These are phyloP conservation scores for Brachystomella parvula DNA, from an alignment of 1,140 invertebrate genomes.

Conservation along the genomic window DNA sequence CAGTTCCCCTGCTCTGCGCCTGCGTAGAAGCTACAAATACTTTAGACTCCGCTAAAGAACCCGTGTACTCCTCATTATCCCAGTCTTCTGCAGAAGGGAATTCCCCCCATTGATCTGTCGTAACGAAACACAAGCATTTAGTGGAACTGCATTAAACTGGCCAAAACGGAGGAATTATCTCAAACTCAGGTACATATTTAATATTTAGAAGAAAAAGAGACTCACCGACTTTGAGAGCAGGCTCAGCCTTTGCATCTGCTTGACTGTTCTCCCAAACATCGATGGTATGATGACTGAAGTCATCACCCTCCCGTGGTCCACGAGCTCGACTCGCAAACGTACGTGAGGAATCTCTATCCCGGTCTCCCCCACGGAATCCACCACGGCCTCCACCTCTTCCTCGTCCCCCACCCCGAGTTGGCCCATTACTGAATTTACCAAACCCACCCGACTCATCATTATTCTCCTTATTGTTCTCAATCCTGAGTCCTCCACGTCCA, in stretches of 20 bases:
- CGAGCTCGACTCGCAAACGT: constrained; percentile 35
- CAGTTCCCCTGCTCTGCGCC: too few relatives aligned
- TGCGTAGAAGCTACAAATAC: constrained; percentile 69
- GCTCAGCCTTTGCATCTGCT: constrained; percentile 25
- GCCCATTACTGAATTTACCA: constrained; percentile 42
- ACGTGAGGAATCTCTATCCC: constrained; percentile 22
- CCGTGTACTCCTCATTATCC: constrained; percentile 91
- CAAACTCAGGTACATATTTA: not conserved
- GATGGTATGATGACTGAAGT: constrained; percentile 28
- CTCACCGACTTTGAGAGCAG: constrained; percentile 37
- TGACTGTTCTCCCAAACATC: constrained; percentile 40
- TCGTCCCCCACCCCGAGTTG: constrained; percentile 44
- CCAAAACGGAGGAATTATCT: not conserved
- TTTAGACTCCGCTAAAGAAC: constrained; percentile 86
- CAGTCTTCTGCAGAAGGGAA: constrained; percentile 63
- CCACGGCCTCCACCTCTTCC: constrained; percentile 53
- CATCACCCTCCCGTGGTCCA: constrained; percentile 25
- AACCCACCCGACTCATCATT: constrained; percentile 46
- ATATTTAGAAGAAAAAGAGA: constrained; percentile 5
- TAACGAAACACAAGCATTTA: too few relatives aligned
- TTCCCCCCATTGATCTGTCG: constrained; percentile 35
- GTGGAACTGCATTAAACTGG: too few relatives aligned
- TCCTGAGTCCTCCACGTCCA: constrained; percentile 46
- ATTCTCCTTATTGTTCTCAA: constrained; percentile 53
- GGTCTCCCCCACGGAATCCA: constrained; percentile 44